Conservation (phyloP, 1,140 invertebrate genomes). For the Cotesia vestalis region DNA sequence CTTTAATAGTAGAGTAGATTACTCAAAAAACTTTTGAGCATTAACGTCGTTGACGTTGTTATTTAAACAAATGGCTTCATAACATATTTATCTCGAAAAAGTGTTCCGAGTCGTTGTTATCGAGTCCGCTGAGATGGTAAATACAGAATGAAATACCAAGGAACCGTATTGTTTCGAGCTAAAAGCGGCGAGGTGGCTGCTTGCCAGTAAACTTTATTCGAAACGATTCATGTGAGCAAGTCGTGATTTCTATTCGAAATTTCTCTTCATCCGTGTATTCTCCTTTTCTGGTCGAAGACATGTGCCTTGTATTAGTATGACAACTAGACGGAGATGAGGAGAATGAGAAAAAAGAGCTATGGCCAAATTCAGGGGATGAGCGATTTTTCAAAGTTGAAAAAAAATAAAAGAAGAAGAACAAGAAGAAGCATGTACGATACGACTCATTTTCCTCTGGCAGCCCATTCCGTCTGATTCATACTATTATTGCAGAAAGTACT, state of each 20-base stretch:
- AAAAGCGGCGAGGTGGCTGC: constrained; percentile 33
- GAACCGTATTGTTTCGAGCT: constrained; percentile 40
- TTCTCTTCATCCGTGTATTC: constrained; percentile 7
- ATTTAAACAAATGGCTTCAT: constrained; percentile 11
- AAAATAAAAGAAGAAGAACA: neutral
- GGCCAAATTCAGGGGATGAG: neutral
- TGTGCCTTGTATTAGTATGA: too few species aligned
- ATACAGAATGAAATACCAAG: constrained; percentile 22
- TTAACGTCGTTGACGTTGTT: neutral
- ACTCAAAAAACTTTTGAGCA: constrained; percentile 16
- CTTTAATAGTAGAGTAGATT: neutral
- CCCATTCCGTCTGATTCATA: constrained; percentile 32
- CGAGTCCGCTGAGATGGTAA: constrained; percentile 9
- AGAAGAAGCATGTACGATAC: neutral
- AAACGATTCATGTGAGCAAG: constrained; percentile 29
- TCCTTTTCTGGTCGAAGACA: constrained; percentile 18
- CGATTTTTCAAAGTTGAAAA: constrained; percentile 15
- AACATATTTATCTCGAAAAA: constrained; percentile 23
- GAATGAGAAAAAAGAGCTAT: neutral
- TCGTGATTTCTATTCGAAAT: constrained; percentile 42
- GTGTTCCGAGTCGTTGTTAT: constrained; percentile 17
- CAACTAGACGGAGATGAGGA: too few species aligned
- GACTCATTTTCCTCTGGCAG: constrained; percentile 4
- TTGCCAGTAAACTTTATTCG: constrained; percentile 42
- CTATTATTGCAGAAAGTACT: constrained; percentile 30